Base-by-base conservation (phyloP, 2,797 vertebrate species). In the Phalloptychus januarius region DNA sequence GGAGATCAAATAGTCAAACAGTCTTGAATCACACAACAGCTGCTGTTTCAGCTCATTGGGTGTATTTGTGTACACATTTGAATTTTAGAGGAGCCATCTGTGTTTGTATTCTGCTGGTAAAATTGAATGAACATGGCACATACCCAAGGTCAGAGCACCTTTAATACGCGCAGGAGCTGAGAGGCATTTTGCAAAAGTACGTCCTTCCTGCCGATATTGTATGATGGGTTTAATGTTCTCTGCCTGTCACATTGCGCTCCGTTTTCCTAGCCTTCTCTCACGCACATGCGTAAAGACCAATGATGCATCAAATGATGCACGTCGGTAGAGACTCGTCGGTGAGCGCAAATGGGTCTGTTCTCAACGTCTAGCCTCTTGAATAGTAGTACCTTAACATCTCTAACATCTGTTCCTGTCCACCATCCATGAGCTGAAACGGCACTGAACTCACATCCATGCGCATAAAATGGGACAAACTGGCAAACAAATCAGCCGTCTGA, bases 341-440 rank as follows among this genome's bases (percentile, higher is more conserved):
- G 13, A 84, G 70, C 71, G 81, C 82, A 89, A 85, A 92, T 83
- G 71, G 80, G 72, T 80, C 85, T 74, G 63, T 79, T 84, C 76
- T 82, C 84, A 77, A 74, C 83, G 79, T 69, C 85, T 88, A 86
- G 84, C 80, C 74, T 82, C 72, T 72, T 79, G 81, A 87, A 88
- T 40, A 52, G 83, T 67, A 75, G 85, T 77, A 84, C 69, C 82
- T 75, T 61, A 83, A 86, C 83, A 89, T 87, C 79, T 78, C 52
- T 36, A 86, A 86, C 92, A 93, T 92, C 91, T 92, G 92, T 90
- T 91, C 77, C 20, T 33, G 80, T 87, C 89, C 91, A 81, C 90
- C 92, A 90, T 87, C 89, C 83, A 80, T 90, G 87, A 91, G 79
- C 79, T 81, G 85, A 82, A 87, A 79, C 5, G 12, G 76, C 75